Percentiles rank a stretch among this genome's conserved stretches.
Conservation (phyloP, 2,888 invertebrate species). For the Agrypnus murinus region DNA sequence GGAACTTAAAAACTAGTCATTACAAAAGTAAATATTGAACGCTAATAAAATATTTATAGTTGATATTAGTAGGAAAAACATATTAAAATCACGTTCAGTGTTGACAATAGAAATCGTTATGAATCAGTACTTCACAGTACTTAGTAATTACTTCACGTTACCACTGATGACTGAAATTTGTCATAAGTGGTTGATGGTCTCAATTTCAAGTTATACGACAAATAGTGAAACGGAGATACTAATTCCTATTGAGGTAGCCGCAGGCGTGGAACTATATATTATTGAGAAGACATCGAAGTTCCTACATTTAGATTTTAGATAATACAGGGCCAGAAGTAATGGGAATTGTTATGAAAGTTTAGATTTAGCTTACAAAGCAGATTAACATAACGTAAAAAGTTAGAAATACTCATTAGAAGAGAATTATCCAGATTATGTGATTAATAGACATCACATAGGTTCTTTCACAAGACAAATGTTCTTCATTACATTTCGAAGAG, state of each 20-base stretch:
- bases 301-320: conserved; percentile 31
- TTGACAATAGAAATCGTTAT: neutral
- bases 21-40: no score
- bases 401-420: conserved; percentile 18
- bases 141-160: neutral
- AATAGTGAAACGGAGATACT: conserved; percentile 7
- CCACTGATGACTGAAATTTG: neutral
- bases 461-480: conserved; percentile 21
- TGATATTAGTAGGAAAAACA: no score
- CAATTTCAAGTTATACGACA: neutral
- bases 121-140: no score
- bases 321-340: conserved; percentile 25
- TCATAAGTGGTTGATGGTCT: conserved; percentile 4
- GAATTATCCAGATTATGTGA: conserved; percentile 16
- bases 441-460: conserved; percentile 21
- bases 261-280: conserved; percentile 27
- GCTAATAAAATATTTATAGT: no score
- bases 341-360: conserved; percentile 21
- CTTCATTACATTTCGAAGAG: conserved; percentile 16
- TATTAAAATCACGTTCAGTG: no score
- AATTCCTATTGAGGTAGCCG: conserved; percentile 16
- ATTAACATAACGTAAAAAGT: conserved; percentile 26
- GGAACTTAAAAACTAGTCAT: no score
- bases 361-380: conserved; percentile 19
- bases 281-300: conserved; percentile 28